phyloP scores from a whole-genome alignment of 2,113 vertebrate species.

The Arizona elegans region DNA sequence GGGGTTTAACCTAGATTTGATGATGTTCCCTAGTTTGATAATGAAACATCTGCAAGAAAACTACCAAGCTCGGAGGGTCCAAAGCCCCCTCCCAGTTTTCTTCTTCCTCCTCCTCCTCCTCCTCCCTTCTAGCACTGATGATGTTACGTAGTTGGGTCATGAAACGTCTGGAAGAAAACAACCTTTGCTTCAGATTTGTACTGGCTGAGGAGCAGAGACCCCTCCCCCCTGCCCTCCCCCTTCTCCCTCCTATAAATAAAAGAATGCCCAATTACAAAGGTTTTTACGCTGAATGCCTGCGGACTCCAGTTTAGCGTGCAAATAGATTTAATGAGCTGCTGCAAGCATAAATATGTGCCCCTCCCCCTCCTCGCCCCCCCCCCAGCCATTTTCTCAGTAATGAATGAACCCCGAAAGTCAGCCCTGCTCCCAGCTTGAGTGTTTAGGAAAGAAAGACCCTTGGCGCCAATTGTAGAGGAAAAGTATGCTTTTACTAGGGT shows the following conservation, averaged over 20 bases:
- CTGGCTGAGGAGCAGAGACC: neutral
- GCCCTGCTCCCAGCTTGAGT: too few relatives aligned
- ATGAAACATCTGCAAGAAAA: neutral
- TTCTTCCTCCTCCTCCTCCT: too few relatives aligned
- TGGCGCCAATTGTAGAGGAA: too few relatives aligned
- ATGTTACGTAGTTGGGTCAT: neutral
- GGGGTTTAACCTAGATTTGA: neutral
- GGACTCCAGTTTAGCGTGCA: conserved; percentile 22
- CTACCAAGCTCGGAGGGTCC: neutral
- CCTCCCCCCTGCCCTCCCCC: too few relatives aligned
- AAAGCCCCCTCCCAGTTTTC: too few relatives aligned
- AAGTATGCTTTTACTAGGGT: too few relatives aligned
- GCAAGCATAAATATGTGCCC: conserved; percentile 14
- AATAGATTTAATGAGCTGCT: conserved; percentile 21
- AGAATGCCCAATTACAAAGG: conserved; percentile 2
- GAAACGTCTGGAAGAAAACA: neutral
- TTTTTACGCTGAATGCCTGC: neutral
- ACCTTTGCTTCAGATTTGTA: neutral
- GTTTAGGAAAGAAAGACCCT: too few relatives aligned
- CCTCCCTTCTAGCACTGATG: neutral
- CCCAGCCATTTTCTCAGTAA: neutral
- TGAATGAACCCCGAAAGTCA: conserved; percentile 9
- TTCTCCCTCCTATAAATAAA: neutral
- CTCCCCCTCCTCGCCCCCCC: neutral
- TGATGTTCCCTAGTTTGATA: neutral